Conservation (phyloP, 2,113 vertebrate species). For the Heloderma charlesbogerti region DNA sequence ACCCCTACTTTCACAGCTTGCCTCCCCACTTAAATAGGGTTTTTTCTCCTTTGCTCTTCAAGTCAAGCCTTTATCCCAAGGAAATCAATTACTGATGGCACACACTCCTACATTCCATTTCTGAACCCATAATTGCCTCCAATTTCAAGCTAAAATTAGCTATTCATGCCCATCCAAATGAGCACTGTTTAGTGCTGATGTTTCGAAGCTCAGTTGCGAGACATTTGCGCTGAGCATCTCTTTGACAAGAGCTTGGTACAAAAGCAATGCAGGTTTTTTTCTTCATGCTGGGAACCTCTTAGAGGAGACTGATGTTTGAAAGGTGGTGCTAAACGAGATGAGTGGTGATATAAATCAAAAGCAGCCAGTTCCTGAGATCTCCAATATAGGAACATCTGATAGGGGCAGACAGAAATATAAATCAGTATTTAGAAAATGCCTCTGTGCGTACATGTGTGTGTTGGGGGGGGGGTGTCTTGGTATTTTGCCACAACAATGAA, state of each 20-base stretch:
- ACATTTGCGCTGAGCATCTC: constrained; percentile 62
- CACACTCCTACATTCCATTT: constrained; percentile 69
- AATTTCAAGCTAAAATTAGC: constrained; percentile 78
- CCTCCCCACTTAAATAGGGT: constrained; percentile 58
- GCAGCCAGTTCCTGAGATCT: constrained; percentile 54
- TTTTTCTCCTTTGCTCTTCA: constrained; percentile 61
- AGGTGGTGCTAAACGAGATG: constrained; percentile 54
- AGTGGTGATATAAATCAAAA: constrained; percentile 21
- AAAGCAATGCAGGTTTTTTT: constrained; percentile 11
- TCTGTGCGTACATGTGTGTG: not conserved
- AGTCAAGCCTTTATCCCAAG: constrained; percentile 72
- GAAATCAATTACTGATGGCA: constrained; percentile 78
- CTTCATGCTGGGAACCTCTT: constrained; percentile 62
- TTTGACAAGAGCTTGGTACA: constrained; percentile 70
- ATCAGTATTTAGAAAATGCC: constrained; percentile 44
- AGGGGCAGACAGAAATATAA: constrained; percentile 53
- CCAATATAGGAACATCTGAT: constrained; percentile 50
- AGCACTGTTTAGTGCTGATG: constrained; percentile 71
- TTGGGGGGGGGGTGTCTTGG: constrained; percentile 13
- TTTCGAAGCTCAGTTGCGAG: constrained; percentile 60
- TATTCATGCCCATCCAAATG: constrained; percentile 72
- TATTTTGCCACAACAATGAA: constrained; percentile 45
- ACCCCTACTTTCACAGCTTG: constrained; percentile 58
- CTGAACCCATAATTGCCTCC: constrained; percentile 76
- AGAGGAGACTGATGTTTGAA: constrained; percentile 66